A percentile compares a stretch with the other conserved stretches of the same genome.
phyloP scores from a whole-genome alignment of 2,797 vertebrate species.

The Vireo griseus region DNA sequence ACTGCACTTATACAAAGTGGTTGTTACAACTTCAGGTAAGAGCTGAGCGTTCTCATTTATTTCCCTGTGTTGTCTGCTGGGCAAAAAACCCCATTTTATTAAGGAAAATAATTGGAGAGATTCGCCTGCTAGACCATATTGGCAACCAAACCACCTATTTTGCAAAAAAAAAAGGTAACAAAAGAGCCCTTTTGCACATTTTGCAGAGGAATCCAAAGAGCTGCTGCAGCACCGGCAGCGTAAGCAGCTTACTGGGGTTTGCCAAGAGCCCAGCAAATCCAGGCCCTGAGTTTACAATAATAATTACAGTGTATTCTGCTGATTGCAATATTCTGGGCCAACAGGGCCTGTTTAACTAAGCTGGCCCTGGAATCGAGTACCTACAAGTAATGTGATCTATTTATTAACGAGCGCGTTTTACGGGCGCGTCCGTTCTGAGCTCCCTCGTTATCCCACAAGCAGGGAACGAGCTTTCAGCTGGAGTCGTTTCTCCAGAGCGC shows the following conservation, averaged over 20 bases:
- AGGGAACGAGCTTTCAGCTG: neutral
- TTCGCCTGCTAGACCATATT: neutral
- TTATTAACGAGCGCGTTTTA: neutral
- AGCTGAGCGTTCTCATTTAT: neutral
- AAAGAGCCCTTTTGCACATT: neutral
- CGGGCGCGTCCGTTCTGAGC: neutral
- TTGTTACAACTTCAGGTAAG: neutral
- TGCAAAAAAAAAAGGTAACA: neutral
- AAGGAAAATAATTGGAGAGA: conserved; percentile 2
- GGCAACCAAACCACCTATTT: neutral
- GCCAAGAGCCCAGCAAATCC: conserved; percentile 26
- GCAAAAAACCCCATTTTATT: neutral
- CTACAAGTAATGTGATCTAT: conserved; percentile 3
- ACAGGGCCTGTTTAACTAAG: conserved; percentile 14
- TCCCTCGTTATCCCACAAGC: neutral
- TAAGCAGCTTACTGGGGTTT: conserved; percentile 3
- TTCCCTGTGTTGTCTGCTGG: neutral
- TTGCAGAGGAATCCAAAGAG: conserved; percentile 17
- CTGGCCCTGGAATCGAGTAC: neutral
- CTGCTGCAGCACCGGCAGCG: neutral
- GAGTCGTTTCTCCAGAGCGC: neutral
- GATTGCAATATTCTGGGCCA: conserved; percentile 1
- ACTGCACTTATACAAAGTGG: neutral
- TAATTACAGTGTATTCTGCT: conserved; percentile 3
- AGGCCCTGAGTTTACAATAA: conserved; percentile 39